These are phyloP conservation scores for Drosophila varians DNA, from an alignment of 1,140 invertebrate genomes.

Conservation along the genomic window DNA sequence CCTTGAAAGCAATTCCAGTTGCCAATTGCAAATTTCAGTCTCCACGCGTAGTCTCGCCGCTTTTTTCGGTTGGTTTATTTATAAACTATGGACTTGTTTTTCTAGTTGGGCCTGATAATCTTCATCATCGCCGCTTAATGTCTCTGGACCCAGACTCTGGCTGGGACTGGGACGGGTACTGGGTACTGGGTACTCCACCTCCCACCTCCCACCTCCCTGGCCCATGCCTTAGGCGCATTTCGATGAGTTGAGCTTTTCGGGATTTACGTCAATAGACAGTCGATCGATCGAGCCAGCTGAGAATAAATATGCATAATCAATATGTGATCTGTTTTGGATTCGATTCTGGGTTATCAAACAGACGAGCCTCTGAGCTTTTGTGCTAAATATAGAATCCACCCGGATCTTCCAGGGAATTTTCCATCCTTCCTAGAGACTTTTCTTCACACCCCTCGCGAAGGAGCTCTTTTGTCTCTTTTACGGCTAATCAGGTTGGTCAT, in stretches of 20 bases:
- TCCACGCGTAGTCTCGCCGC: slow-evolving; percentile 34
- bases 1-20: slow-evolving; percentile 4
- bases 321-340: slow-evolving; percentile 14
- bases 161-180: slow-evolving; percentile 6
- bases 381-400: slow-evolving; percentile 43
- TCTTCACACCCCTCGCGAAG: not conserved
- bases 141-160: slow-evolving; percentile 38
- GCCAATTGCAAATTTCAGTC: slow-evolving; percentile 17
- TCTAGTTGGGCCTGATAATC: slow-evolving; percentile 76
- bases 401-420: slow-evolving; percentile 42
- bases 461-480: not conserved
- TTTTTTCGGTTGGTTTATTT: slow-evolving; percentile 61
- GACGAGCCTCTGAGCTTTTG: slow-evolving; percentile 42
- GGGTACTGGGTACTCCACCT: slow-evolving; percentile 3
- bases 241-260: slow-evolving; percentile 21
- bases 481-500: slow-evolving; percentile 4
- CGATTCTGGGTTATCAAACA: slow-evolving; percentile 38
- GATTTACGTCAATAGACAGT: slow-evolving; percentile 42
- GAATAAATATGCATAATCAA: slow-evolving; percentile 28
- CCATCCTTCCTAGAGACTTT: not conserved
- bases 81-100: slow-evolving; percentile 78
- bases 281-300: not conserved
- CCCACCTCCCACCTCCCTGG: not conserved
- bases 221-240: slow-evolving; percentile 32
- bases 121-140: slow-evolving; percentile 54